Percentiles rank a stretch among this genome's conserved stretches.
Evolutionary conservation across 2,888 invertebrate species (phyloP).

Genomic region (Acleris sparsana): DNA sequence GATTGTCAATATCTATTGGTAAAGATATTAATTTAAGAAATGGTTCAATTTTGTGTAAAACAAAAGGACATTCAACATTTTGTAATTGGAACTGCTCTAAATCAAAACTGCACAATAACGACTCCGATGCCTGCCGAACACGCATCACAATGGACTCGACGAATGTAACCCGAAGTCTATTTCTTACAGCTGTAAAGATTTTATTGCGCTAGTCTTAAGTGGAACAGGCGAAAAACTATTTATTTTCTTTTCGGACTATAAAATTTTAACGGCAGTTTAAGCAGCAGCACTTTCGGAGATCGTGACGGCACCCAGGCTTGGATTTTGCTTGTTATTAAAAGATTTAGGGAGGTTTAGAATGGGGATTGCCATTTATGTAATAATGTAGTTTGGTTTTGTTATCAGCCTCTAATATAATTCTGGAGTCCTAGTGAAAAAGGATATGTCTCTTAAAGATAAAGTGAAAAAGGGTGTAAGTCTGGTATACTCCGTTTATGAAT

Average conservation of each 20-base stretch:
- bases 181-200: constrained; percentile 68
- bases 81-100: too few relatives aligned
- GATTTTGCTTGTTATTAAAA: constrained; percentile 13
- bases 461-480: too few relatives aligned
- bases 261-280: constrained; percentile 77
- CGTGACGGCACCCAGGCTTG: constrained; percentile 29
- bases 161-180: constrained; percentile 39
- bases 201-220: constrained; percentile 70
- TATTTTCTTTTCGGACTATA: constrained; percentile 73
- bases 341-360: constrained; percentile 21
- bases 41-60: too few relatives aligned
- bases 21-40: too few relatives aligned
- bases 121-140: neutral
- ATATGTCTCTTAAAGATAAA: too few relatives aligned
- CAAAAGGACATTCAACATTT: too few relatives aligned
- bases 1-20: too few relatives aligned
- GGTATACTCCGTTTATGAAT: too few relatives aligned
- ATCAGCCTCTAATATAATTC: too few relatives aligned
- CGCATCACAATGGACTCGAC: constrained; percentile 27
- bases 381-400: constrained; percentile 5
- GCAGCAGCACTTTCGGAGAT: constrained; percentile 63
- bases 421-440: too few relatives aligned
- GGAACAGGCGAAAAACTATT: constrained; percentile 73
- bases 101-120: neutral
- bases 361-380: constrained; percentile 10